Base-by-base conservation (phyloP, 1,140 invertebrate species). In the Calephelis nemesis region DNA sequence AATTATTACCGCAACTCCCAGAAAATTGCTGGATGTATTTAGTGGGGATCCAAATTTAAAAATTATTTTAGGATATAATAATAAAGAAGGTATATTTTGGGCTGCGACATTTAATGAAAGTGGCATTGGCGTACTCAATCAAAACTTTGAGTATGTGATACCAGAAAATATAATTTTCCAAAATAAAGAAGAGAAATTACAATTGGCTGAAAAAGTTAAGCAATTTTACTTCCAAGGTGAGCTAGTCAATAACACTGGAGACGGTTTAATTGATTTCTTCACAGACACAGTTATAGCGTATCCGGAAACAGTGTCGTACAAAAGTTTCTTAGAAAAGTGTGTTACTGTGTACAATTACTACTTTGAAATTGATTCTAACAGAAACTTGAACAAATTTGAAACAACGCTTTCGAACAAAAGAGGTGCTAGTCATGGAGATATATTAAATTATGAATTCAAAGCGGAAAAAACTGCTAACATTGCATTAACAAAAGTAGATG, bases 11-110 rank as follows among this genome's bases (percentile, higher is more conserved):
- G 42, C 45, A 50, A 63, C 10, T n/a, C 76, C 76, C 15, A 63
- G 58, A 68, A 42, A 80, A 42, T 67, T 78, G 42, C 40, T 76
- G 40, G 67, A 78, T 54, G 65, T 67, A 0, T 47, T 42, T 11
- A 52, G 66, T 8, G 54, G 62, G 11, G 62, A 73, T 47, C 52
- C 71, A 39, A 72, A 73, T 48, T 47, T 78, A 13, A 67, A 62
- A 11, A 63, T 78, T 47, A 74, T 82, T 9, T 68, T 77, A 8
- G 80, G 80, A 11, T 77, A 69, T 54, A 78, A 75, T 68, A 62
- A 82, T 54, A 77, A 71, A 69, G 80, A 82, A 72, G 80, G 80
- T 30, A 78, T 80, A 13, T 73, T 60, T 63, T 76, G 73, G 65
- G 76, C 74, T 11, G 63, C 52, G 58, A 54, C 67, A 19, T 77